Evolutionary conservation across 1,140 invertebrate genomes (phyloP).

Genomic region (Whitmania pigra): DNA sequence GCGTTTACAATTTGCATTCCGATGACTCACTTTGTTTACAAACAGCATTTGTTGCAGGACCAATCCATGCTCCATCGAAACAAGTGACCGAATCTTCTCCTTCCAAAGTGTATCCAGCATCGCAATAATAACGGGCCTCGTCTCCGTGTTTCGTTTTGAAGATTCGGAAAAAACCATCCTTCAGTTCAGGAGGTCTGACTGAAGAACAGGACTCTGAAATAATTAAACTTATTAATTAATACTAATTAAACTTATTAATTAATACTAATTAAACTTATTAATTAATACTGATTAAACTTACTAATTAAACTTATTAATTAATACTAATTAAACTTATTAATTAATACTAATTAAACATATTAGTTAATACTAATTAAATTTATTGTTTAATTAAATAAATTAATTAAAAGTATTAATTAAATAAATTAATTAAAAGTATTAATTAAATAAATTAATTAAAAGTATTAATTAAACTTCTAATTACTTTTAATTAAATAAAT

Average conservation of each 20-base stretch:
- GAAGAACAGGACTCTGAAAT: conserved; percentile 51
- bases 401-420: background rate
- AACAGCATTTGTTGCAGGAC: background rate
- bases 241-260: too few species aligned
- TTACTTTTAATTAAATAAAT: conserved; percentile 2
- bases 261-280: too few species aligned
- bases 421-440: background rate
- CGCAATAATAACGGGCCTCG: conserved; percentile 62
- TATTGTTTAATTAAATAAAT: background rate
- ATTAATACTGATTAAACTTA: too few species aligned
- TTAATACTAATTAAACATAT: too few species aligned
- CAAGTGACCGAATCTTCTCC: conserved; percentile 52
- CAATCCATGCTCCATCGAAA: conserved; percentile 72
- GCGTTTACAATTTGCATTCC: too few species aligned
- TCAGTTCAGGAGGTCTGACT: conserved; percentile 66
- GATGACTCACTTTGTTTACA: background rate
- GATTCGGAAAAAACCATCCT: conserved; percentile 83
- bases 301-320: too few species aligned
- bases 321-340: too few species aligned
- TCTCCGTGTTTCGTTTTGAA: conserved; percentile 76
- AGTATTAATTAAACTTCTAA: too few species aligned
- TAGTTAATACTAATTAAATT: too few species aligned
- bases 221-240: conserved; percentile 49
- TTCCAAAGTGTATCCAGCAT: conserved; percentile 71
- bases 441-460: background rate